These are phyloP conservation scores for Parauchenoglanis ngamensis DNA, from an alignment of 2,797 vertebrate species.

Conservation along the genomic window DNA sequence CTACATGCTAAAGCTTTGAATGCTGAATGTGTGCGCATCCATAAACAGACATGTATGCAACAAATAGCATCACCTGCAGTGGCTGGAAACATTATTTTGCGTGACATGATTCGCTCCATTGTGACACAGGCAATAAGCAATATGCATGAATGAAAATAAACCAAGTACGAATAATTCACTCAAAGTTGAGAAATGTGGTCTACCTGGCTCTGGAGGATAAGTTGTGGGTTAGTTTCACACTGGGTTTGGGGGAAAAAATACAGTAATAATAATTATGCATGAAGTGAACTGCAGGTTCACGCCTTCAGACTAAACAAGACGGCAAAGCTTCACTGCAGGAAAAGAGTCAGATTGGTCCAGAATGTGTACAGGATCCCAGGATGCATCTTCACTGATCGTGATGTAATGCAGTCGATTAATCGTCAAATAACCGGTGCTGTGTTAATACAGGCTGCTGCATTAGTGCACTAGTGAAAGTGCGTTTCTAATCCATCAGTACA, in stretches of 20 bases:
- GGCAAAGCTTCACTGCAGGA: slow-evolving; percentile 9
- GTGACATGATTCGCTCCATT: not conserved
- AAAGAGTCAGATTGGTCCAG: not conserved
- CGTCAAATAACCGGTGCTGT: not conserved
- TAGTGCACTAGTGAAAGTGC: slow-evolving; percentile 11
- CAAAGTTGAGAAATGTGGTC: slow-evolving; percentile 15
- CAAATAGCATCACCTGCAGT: slow-evolving; percentile 30
- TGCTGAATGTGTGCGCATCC: slow-evolving; percentile 20
- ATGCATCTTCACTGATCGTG: slow-evolving; percentile 25
- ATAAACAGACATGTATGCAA: slow-evolving; percentile 18
- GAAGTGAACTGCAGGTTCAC: slow-evolving; percentile 26
- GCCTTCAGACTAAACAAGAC: slow-evolving; percentile 11
- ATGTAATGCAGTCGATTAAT: slow-evolving; percentile 34
- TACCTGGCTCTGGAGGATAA: slow-evolving; percentile 12
- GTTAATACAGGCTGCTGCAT: slow-evolving; percentile 13
- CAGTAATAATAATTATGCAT: not conserved
- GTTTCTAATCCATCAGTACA: not conserved
- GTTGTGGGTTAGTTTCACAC: slow-evolving; percentile 15
- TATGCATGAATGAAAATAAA: not conserved
- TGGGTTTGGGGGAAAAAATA: not conserved
- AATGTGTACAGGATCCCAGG: not conserved
- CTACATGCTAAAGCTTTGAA: not conserved
- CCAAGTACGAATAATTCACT: not conserved
- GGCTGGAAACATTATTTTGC: slow-evolving; percentile 19
- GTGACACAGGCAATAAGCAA: not conserved